phyloP scores from a whole-genome alignment of 2,888 invertebrate species.

The Lycaena phlaeas region DNA sequence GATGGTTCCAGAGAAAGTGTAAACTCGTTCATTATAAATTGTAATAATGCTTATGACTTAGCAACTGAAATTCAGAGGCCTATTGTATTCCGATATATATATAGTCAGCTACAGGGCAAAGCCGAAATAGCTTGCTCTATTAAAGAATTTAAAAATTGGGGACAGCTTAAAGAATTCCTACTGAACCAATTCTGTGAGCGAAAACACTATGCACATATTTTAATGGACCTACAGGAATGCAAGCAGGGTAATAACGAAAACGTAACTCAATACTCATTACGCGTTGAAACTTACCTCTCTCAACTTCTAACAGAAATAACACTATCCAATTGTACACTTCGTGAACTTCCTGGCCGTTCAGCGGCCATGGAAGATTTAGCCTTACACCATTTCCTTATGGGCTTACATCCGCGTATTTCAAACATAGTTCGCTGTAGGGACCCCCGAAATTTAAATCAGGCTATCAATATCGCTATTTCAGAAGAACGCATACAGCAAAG shows the following conservation, averaged over 20 bases:
- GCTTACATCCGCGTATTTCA: conserved; percentile 2
- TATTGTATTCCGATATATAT: not conserved
- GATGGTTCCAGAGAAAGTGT: not conserved
- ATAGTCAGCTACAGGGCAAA: not conserved
- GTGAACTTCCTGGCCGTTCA: conserved; percentile 12
- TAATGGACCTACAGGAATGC: conserved; percentile 11
- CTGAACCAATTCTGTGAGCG: conserved; percentile 12
- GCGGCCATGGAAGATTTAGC: conserved; percentile 15
- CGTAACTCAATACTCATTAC: not conserved
- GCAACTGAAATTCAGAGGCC: not conserved
- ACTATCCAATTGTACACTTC: not conserved
- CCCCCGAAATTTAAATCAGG: conserved; percentile 8
- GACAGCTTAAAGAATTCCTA: conserved; percentile 8
- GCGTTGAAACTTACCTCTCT: not conserved
- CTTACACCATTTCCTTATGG: conserved; percentile 2
- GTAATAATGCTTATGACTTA: not conserved
- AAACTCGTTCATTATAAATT: not conserved
- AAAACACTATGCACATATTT: conserved; percentile 14
- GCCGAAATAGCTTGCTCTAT: conserved; percentile 6
- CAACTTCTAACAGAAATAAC: conserved; percentile 6
- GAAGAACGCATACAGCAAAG: conserved; percentile 13
- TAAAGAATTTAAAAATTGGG: not conserved
- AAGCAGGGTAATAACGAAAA: conserved; percentile 9
- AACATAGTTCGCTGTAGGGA: conserved; percentile 10
- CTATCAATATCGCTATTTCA: conserved; percentile 9